Conservation (phyloP, 2,888 invertebrate species). For the Parnassius glacialis region DNA sequence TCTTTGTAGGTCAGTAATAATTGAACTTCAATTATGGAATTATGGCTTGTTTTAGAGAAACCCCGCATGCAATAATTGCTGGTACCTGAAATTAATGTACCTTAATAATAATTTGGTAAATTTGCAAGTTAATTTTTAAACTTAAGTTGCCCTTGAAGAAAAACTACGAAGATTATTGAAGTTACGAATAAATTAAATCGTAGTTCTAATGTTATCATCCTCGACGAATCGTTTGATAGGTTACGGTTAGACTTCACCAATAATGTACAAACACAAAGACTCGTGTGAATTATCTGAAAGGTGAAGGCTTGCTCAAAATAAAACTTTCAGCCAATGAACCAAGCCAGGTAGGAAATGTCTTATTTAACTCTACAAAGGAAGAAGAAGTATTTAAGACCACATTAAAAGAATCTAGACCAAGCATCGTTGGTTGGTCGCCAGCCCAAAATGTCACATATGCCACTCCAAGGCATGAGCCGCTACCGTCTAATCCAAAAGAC, state of each 20-base stretch:
- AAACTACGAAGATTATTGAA: slow-evolving; percentile 45
- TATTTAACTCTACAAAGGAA: slow-evolving; percentile 54
- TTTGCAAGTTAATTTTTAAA: too few relatives aligned
- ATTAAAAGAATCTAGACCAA: slow-evolving; percentile 44
- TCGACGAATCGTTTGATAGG: slow-evolving; percentile 69
- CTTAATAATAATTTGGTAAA: too few relatives aligned
- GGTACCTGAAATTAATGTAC: too few relatives aligned
- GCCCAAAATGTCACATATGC: slow-evolving; percentile 65
- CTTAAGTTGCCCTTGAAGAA: slow-evolving; percentile 64
- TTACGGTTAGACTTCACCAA: slow-evolving; percentile 47
- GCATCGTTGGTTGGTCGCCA: slow-evolving; percentile 67
- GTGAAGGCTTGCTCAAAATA: slow-evolving; percentile 38
- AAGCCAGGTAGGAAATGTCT: slow-evolving; percentile 59
- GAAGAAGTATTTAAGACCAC: slow-evolving; percentile 38
- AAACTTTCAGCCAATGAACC: slow-evolving; percentile 40
- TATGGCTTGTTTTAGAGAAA: too few relatives aligned
- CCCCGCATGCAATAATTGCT: too few relatives aligned
- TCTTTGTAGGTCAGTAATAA: too few relatives aligned
- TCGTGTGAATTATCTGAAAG: slow-evolving; percentile 45
- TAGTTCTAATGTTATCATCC: slow-evolving; percentile 57
- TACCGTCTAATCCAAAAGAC: slow-evolving; percentile 65
- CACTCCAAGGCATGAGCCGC: slow-evolving; percentile 50
- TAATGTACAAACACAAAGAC: slow-evolving; percentile 50
- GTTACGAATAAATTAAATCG: slow-evolving; percentile 44
- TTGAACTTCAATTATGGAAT: too few relatives aligned